Percentiles rank a stretch among this genome's conserved stretches.
phyloP scores from a whole-genome alignment of 2,113 vertebrate species.

The Daphoenositta chrysoptera region DNA sequence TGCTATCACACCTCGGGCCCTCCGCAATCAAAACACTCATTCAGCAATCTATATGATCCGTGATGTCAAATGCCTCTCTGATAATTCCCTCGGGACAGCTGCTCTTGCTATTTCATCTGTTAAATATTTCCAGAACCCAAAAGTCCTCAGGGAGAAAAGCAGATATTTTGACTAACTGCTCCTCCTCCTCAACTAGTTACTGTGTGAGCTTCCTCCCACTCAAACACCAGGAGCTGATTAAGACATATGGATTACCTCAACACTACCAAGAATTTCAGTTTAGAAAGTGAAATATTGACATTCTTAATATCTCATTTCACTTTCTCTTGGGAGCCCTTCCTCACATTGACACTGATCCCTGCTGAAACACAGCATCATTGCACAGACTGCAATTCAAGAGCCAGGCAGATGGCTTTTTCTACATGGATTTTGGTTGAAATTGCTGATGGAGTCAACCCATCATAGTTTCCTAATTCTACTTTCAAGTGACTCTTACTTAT shows the following conservation, averaged over 20 bases:
- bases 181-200: slow-evolving; percentile 56
- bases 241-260: slow-evolving; percentile 68
- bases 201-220: slow-evolving; percentile 59
- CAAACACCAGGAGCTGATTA: slow-evolving; percentile 57
- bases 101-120: slow-evolving; percentile 40
- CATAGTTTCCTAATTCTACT: neutral
- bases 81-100: slow-evolving; percentile 13
- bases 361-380: rapidly evolving
- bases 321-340: neutral
- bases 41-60: neutral
- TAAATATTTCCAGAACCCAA: slow-evolving; percentile 46
- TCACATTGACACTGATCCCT: neutral
- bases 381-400: neutral
- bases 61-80: neutral
- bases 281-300: slow-evolving; percentile 58
- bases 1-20: neutral
- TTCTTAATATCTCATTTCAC: slow-evolving; percentile 31
- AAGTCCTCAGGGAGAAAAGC: slow-evolving; percentile 38
- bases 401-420: neutral
- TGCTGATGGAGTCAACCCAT: neutral
- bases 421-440: neutral
- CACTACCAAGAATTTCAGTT: slow-evolving; percentile 34
- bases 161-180: slow-evolving; percentile 65
- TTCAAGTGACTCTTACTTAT: neutral
- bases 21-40: neutral